A percentile compares a stretch with the other conserved stretches of the same genome.
Evolutionary conservation across 1,140 invertebrate genomes (phyloP).

Genomic region (Apis cerana): DNA sequence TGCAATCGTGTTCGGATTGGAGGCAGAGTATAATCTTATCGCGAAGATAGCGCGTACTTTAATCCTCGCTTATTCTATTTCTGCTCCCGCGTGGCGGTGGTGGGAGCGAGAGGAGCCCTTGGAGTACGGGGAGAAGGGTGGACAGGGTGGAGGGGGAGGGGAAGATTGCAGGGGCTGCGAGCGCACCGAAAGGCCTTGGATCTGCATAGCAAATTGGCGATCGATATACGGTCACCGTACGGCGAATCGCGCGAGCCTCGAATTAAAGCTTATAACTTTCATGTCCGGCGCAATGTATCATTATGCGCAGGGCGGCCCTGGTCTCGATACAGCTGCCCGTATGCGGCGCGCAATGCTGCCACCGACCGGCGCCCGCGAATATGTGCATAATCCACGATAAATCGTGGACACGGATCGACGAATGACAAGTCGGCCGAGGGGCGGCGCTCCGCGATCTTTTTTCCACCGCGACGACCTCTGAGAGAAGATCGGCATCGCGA

Average conservation of each 20-base stretch:
- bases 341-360: conserved; percentile 15
- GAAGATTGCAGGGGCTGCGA: conserved; percentile 64
- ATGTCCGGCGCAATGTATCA: conserved; percentile 69
- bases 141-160: not conserved
- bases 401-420: conserved; percentile 57
- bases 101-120: not conserved
- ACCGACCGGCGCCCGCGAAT: conserved; percentile 49
- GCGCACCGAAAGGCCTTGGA: conserved; percentile 61
- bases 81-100: conserved; percentile 23
- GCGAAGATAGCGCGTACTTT: conserved; percentile 61
- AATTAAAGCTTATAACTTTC: conserved; percentile 71
- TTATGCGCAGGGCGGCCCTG: conserved; percentile 58
- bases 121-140: not conserved
- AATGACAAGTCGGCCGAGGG: conserved; percentile 49
- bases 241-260: conserved; percentile 65
- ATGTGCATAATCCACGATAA: conserved; percentile 62
- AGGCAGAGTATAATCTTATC: conserved; percentile 59
- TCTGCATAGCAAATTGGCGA: conserved; percentile 71
- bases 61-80: conserved; percentile 65
- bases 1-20: conserved; percentile 47
- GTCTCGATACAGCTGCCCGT: conserved; percentile 58
- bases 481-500: not conserved
- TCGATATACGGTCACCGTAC: conserved; percentile 65
- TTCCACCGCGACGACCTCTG: conserved; percentile 9
- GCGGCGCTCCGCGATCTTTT: conserved; percentile 39